These are phyloP conservation scores for Dendroctonus valens DNA, from an alignment of 1,140 invertebrate species.

Conservation along the genomic window DNA sequence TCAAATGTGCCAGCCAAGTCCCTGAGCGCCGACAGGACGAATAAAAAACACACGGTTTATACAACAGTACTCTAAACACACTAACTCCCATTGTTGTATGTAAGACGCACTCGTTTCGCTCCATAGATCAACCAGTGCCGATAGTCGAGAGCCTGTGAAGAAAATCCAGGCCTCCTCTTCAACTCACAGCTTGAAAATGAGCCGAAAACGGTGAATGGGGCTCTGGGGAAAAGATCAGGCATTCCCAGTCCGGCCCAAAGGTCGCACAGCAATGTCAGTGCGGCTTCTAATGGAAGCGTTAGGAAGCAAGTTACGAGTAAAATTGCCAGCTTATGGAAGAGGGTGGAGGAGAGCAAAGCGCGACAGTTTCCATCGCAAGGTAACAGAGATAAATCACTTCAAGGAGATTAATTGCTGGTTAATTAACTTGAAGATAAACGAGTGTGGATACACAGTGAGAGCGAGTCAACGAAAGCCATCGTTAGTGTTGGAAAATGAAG, in stretches of 20 bases:
- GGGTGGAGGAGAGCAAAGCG: conserved; percentile 71
- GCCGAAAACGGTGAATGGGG: conserved; percentile 49
- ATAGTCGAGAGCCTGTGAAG: conserved; percentile 39
- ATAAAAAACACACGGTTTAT: conserved; percentile 35
- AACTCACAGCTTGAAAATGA: conserved; percentile 59
- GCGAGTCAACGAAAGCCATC: not conserved
- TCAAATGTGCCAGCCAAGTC: conserved; percentile 36
- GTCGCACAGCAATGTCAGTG: conserved; percentile 36
- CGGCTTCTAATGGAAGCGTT: conserved; percentile 35
- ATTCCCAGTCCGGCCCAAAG: conserved; percentile 36
- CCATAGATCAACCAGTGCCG: conserved; percentile 46
- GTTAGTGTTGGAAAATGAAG: too few species aligned
- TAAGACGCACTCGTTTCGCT: not conserved
- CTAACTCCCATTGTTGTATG: not conserved
- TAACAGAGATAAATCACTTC: conserved; percentile 10
- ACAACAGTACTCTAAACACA: conserved; percentile 31
- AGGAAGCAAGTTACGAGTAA: conserved; percentile 74
- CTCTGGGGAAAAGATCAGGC: conserved; percentile 35
- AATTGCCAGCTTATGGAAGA: conserved; percentile 86
- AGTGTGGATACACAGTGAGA: conserved; percentile 59
- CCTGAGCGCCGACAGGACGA: conserved; percentile 44
- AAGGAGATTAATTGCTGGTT: not conserved
- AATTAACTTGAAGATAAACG: conserved; percentile 55
- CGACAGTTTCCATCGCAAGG: conserved; percentile 57
- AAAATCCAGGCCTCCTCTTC: conserved; percentile 54